These are phyloP conservation scores for Zaprionus lachaisei DNA, from an alignment of 1,140 invertebrate species.

Conservation along the genomic window DNA sequence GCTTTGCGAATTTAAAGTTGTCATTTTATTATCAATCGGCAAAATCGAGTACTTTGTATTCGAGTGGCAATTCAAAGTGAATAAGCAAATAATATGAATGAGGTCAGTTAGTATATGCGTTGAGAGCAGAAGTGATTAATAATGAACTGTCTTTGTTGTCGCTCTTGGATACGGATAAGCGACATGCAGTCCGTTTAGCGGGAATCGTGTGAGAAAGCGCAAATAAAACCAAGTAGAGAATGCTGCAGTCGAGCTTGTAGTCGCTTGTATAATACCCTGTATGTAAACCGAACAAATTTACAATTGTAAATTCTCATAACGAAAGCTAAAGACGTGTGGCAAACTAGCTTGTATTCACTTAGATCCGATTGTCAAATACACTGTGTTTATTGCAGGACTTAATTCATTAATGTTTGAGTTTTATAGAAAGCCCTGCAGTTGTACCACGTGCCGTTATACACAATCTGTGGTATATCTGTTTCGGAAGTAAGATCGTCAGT, in stretches of 20 bases:
- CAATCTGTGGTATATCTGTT: not conserved
- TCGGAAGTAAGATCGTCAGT: not conserved
- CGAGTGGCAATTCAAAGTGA: conserved; percentile 11
- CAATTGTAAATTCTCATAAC: not conserved
- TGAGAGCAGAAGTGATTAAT: conserved; percentile 12
- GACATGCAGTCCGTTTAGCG: not conserved
- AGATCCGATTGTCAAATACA: not conserved
- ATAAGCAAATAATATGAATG: conserved; percentile 30
- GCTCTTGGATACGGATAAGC: conserved; percentile 6
- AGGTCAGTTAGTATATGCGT: conserved; percentile 23
- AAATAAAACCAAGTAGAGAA: not conserved
- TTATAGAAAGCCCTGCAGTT: too few species aligned
- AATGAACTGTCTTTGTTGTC: conserved; percentile 14
- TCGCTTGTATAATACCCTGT: conserved; percentile 5
- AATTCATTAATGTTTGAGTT: too few species aligned
- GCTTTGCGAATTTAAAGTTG: conserved; percentile 18
- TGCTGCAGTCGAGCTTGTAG: not conserved
- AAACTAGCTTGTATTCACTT: not conserved
- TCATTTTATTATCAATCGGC: conserved; percentile 20
- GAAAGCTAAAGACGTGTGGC: not conserved
- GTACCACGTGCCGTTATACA: not conserved
- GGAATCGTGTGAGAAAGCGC: conserved; percentile 3
- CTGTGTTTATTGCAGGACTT: too few species aligned
- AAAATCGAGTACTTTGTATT: conserved; percentile 19
- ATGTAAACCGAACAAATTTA: not conserved